Evolutionary conservation across 2,797 vertebrate genomes (phyloP).

Genomic region (Lophura swinhoii): DNA sequence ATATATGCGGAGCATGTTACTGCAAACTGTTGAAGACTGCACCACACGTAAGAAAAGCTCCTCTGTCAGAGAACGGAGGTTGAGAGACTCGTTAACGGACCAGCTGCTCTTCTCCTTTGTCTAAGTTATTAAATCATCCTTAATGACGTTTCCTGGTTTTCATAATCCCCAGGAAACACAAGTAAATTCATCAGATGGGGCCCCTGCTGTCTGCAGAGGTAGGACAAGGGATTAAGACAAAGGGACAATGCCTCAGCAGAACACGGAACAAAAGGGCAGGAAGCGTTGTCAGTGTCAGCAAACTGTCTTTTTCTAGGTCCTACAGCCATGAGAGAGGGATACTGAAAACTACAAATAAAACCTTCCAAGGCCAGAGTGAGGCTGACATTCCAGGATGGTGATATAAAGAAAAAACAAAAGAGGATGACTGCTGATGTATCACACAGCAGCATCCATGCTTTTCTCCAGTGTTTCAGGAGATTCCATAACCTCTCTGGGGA

Average conservation of each 20-base stretch:
- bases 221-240: slow-evolving; percentile 16
- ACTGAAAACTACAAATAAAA: slow-evolving; percentile 32
- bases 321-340: not conserved
- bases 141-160: slow-evolving; percentile 58
- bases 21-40: not conserved
- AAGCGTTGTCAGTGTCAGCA: not conserved
- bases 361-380: not conserved
- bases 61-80: not conserved
- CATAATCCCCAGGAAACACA: slow-evolving; percentile 1
- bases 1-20: not conserved
- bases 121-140: slow-evolving; percentile 50
- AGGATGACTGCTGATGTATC: not conserved
- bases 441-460: not conserved
- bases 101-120: slow-evolving; percentile 54
- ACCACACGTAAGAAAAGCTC: not conserved
- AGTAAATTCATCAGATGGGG: slow-evolving; percentile 28
- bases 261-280: not conserved
- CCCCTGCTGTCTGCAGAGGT: slow-evolving; percentile 17
- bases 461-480: not conserved
- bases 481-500: not conserved
- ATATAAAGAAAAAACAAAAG: slow-evolving; percentile 6
- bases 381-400: not conserved
- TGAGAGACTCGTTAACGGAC: not conserved
- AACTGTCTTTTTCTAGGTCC: not conserved
- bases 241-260: not conserved